A percentile compares a stretch with the other conserved stretches of the same genome.
Evolutionary conservation across 2,888 invertebrate species (phyloP).

Genomic region (Drosophila prolongata): DNA sequence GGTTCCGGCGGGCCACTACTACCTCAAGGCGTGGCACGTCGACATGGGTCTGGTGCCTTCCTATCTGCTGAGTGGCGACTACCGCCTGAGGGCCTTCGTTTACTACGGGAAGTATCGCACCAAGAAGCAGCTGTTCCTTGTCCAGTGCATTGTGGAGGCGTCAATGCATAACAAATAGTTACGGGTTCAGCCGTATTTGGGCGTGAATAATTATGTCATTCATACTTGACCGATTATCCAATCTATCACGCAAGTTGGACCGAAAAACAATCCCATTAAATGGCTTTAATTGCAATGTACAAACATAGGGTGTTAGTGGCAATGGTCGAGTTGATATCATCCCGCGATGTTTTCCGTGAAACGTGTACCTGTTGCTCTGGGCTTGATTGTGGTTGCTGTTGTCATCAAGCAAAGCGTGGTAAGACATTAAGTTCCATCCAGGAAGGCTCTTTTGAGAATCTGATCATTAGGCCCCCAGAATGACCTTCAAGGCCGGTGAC

Average conservation of each 20-base stretch:
- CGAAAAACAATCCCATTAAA: conserved; percentile 27
- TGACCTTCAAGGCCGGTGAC: conserved; percentile 44
- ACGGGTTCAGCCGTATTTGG: neutral
- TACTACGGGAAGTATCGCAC: conserved; percentile 40
- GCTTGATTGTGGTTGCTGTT: conserved; percentile 1
- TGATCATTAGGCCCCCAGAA: conserved; percentile 38
- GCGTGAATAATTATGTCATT: neutral
- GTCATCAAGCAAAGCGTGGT: conserved; percentile 35
- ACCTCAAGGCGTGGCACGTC: conserved; percentile 24
- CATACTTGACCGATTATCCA: conserved; percentile 3
- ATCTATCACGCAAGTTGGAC: conserved; percentile 3
- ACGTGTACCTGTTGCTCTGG: neutral
- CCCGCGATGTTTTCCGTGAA: conserved; percentile 17
- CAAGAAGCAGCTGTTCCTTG: conserved; percentile 21
- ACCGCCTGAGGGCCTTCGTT: conserved; percentile 26
- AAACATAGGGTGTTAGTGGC: conserved; percentile 5
- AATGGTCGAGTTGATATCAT: conserved; percentile 8
- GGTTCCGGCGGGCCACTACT: conserved; percentile 22
- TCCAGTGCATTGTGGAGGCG: conserved; percentile 34
- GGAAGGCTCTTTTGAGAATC: neutral
- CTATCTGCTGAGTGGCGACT: conserved; percentile 51
- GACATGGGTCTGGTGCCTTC: conserved; percentile 44
- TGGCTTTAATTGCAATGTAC: conserved; percentile 1
- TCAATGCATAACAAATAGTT: conserved; percentile 25
- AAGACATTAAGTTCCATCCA: conserved; percentile 1